A percentile compares a stretch with the other conserved stretches of the same genome.
These are phyloP conservation scores for Herpailurus yagouaroundi DNA, from an alignment of 2,113 vertebrate species.

Conservation along the genomic window DNA sequence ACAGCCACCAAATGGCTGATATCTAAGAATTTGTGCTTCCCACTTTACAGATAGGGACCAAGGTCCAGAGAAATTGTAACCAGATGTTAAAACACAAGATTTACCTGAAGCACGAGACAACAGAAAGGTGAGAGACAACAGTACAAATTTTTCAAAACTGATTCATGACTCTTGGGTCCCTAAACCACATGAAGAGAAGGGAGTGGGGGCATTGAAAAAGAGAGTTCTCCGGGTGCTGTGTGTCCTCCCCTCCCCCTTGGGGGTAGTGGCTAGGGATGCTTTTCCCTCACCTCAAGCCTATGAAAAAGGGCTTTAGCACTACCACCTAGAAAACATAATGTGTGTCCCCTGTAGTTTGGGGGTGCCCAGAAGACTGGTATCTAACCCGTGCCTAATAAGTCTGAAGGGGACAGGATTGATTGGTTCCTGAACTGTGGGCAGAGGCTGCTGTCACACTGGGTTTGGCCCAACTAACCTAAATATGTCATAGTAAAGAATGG, in stretches of 20 bases:
- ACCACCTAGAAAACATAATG: not conserved
- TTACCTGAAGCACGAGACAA: not conserved
- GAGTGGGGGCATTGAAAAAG: accelerated
- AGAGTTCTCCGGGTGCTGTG: not conserved
- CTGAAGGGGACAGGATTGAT: not conserved
- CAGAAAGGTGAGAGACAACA: not conserved
- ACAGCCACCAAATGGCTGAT: not conserved
- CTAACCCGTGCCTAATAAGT: not conserved
- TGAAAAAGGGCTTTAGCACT: not conserved
- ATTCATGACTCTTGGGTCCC: not conserved
- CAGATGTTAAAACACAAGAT: not conserved
- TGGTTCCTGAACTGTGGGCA: not conserved
- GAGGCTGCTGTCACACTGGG: not conserved
- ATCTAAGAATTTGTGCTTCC: not conserved
- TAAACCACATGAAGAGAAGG: not conserved
- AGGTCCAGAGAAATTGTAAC: not conserved
- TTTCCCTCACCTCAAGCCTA: not conserved
- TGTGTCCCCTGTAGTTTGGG: not conserved
- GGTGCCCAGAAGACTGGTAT: not conserved
- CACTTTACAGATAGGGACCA: not conserved
- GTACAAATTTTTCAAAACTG: not conserved
- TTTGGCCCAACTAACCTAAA: not conserved
- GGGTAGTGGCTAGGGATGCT: no score
- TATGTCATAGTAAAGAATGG: not conserved
- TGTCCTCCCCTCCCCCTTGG: not conserved